Evolutionary conservation across 1,140 invertebrate species (phyloP).

Genomic region (Trigoniulus corallinus): DNA sequence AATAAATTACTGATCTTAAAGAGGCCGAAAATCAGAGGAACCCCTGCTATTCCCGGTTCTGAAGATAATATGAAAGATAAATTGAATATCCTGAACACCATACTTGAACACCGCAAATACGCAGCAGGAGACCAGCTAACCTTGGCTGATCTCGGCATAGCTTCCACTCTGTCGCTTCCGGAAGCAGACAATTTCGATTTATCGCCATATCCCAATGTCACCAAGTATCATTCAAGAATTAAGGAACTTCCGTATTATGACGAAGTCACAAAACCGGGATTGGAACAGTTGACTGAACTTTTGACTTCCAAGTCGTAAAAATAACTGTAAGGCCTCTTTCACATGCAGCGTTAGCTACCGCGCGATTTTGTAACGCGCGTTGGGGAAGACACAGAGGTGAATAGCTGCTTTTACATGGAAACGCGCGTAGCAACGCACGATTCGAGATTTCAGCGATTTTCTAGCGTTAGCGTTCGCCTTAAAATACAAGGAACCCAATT

Average conservation of each 20-base stretch:
- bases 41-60: neutral
- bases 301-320: no score
- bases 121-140: constrained; percentile 20
- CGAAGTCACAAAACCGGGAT: neutral
- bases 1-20: neutral
- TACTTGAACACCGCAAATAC: constrained; percentile 6
- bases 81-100: neutral
- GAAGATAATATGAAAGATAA: neutral
- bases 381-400: no score
- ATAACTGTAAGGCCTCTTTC: no score
- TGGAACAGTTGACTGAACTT: no score
- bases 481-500: no score
- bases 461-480: no score
- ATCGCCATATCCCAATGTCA: neutral
- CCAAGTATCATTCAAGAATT: neutral
- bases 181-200: constrained; percentile 9
- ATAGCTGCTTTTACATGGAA: no score
- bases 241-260: neutral
- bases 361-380: no score
- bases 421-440: no score
- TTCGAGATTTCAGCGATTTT: no score
- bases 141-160: constrained; percentile 19
- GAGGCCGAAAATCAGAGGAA: neutral
- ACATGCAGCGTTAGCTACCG: no score
- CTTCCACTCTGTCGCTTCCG: constrained; percentile 17